Evolutionary conservation across 2,888 invertebrate genomes (phyloP), one percentile per base, ranked within the genome.

Genomic region (Leptopterna dolabrata): DNA sequence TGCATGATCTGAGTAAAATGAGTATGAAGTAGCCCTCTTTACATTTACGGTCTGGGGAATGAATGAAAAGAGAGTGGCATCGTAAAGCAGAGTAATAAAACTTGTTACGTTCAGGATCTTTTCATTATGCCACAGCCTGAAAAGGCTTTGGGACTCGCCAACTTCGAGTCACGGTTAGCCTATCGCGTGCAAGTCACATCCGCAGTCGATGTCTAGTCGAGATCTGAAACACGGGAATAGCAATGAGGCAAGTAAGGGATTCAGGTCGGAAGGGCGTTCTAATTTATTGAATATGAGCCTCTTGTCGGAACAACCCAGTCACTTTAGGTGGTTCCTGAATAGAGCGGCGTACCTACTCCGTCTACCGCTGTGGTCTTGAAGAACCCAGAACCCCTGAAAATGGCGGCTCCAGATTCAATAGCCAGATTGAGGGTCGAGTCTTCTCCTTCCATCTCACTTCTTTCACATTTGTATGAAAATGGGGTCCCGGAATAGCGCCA

Each of bases 381-480:
- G 45, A 41, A 30, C 30, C 73, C 73, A 19, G 2, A 43, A 24
- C 43, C n/a, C 6, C 6, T 55, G 11, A 43, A 70, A 55, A 81
- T 63, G 70, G 55, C 13, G 70, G 14, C 36, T 70, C 24, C 30
- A 70, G 83, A 83, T 83, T 83, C 83, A 83, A 83, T 83, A 70
- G 43, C 41, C 83, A 63, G 83, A 83, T 83, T 83, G 83, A 41
- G 70, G 19, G 63, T 63, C 63, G 63, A 45, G 19, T 78, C 70
- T 83, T 45, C 71, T 83, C 30, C 45, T 27, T 41, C 45, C 41
- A 81, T 81, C 81, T 83, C 70, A 43, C 47, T 41, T 83, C 36
- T 83, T 41, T 70, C 63, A 41, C 63, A 83, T 83, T 83, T 83
- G 83, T 83, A 83, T 83, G 71, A 83, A 83, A 83, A 83, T 70